These are phyloP conservation scores for Numenius arquata DNA, from an alignment of 2,113 vertebrate genomes.

Conservation along the genomic window DNA sequence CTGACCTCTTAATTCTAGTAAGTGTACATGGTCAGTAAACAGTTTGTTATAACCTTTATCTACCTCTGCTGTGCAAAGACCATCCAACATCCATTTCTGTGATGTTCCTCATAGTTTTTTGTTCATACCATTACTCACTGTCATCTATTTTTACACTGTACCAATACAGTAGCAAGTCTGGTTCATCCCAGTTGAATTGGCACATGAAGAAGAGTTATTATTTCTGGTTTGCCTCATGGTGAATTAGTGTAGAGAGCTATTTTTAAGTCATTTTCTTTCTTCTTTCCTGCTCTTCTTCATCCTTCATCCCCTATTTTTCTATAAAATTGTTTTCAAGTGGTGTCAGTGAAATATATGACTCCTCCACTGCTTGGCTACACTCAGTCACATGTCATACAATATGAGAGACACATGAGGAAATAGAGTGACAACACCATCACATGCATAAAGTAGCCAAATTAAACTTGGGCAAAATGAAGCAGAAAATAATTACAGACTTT, in stretches of 20 bases:
- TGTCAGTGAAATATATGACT: slow-evolving; percentile 47
- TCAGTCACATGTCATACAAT: background rate
- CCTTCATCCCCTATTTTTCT: slow-evolving; percentile 10
- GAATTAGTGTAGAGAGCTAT: slow-evolving; percentile 20
- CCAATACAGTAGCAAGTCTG: background rate
- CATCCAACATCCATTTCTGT: slow-evolving; percentile 42
- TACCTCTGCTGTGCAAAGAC: slow-evolving; percentile 67
- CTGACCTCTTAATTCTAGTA: slow-evolving; percentile 49
- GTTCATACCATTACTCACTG: background rate
- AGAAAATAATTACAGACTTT: slow-evolving; percentile 46
- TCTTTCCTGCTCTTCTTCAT: slow-evolving; percentile 25
- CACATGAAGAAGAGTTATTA: background rate
- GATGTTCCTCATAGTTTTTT: slow-evolving; percentile 16
- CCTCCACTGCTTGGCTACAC: background rate
- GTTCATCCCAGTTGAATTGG: background rate
- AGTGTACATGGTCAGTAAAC: slow-evolving; percentile 65
- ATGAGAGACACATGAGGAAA: background rate
- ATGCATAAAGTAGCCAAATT: slow-evolving; percentile 13
- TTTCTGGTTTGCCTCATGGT: slow-evolving; percentile 34
- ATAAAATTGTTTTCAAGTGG: background rate
- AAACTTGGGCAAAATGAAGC: slow-evolving; percentile 25
- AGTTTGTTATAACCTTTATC: slow-evolving; percentile 69
- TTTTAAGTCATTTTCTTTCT: slow-evolving; percentile 8
- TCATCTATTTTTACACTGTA: slow-evolving; percentile 26
- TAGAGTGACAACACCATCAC: background rate